Percentiles rank a stretch among this genome's conserved stretches.
Conservation (phyloP, 2,797 vertebrate genomes). For the Anabas testudineus region DNA sequence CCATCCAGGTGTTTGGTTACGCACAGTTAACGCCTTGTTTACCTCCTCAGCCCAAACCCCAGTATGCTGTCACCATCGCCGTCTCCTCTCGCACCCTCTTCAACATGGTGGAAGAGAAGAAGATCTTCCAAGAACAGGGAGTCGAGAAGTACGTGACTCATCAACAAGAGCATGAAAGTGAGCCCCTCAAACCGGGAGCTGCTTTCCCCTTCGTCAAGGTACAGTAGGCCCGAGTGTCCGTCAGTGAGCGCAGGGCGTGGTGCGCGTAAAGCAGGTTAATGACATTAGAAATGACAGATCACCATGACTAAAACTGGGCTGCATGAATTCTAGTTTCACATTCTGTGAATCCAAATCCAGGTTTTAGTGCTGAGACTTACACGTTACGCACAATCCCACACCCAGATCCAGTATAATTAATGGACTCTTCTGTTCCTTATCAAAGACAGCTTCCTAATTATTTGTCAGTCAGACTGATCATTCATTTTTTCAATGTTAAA, state of each 20-base stretch:
- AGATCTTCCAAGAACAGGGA: slow-evolving; percentile 89
- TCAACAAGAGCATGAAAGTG: slow-evolving; percentile 88
- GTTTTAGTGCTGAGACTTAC: too few species aligned
- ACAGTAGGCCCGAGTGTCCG: slow-evolving; percentile 53
- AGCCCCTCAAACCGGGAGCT: slow-evolving; percentile 88
- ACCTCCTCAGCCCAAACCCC: slow-evolving; percentile 89
- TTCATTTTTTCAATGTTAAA: too few species aligned
- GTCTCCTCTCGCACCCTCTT: slow-evolving; percentile 94
- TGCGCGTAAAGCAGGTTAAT: neutral
- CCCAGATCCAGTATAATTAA: neutral
- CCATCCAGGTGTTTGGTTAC: neutral
- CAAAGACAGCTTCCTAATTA: neutral
- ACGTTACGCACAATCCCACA: neutral
- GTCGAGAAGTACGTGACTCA: slow-evolving; percentile 91
- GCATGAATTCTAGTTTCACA: too few species aligned
- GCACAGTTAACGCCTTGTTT: too few species aligned
- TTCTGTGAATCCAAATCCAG: too few species aligned
- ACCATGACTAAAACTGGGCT: too few species aligned
- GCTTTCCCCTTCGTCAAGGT: slow-evolving; percentile 96
- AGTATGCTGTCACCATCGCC: slow-evolving; percentile 90
- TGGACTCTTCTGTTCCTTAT: too few species aligned
- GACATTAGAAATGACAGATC: too few species aligned
- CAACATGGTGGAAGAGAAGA: slow-evolving; percentile 89
- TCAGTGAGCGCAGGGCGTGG: slow-evolving; percentile 21
- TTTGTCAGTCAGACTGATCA: neutral